These are phyloP conservation scores for Lithophane ornitopus DNA, from an alignment of 2,888 invertebrate species.

Conservation along the genomic window DNA sequence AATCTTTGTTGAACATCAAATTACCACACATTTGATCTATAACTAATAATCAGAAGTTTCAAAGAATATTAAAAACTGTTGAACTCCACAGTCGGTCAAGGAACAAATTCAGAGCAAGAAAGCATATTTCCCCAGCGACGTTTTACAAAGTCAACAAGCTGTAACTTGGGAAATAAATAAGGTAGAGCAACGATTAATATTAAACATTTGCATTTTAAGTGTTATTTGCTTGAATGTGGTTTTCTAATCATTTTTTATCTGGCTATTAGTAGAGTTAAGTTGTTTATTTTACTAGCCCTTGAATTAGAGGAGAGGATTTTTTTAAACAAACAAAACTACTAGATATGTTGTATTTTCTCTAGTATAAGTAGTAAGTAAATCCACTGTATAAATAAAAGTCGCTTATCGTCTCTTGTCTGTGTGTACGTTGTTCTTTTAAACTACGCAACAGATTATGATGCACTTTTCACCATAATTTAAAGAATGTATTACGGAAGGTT, in stretches of 20 bases:
- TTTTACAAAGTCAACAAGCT: slow-evolving; percentile 89
- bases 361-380: neutral
- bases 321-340: neutral
- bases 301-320: neutral
- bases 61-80: slow-evolving; percentile 56
- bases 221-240: slow-evolving; percentile 60
- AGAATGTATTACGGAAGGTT: neutral
- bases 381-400: neutral
- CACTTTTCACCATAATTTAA: neutral
- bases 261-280: slow-evolving; percentile 16
- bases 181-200: slow-evolving; percentile 85
- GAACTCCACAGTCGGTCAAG: slow-evolving; percentile 79
- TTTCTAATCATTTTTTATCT: slow-evolving; percentile 63
- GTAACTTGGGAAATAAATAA: slow-evolving; percentile 88
- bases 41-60: slow-evolving; percentile 27
- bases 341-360: neutral
- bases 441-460: neutral
- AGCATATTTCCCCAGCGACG: slow-evolving; percentile 87
- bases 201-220: slow-evolving; percentile 77
- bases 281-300: slow-evolving; percentile 2
- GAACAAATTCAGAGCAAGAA: slow-evolving; percentile 83
- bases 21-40: neutral
- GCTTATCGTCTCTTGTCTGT: neutral
- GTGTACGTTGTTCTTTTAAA: neutral
- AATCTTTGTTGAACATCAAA: neutral